Evolutionary conservation across 2,888 invertebrate genomes (phyloP).

Genomic region (Panzeria rudis): DNA sequence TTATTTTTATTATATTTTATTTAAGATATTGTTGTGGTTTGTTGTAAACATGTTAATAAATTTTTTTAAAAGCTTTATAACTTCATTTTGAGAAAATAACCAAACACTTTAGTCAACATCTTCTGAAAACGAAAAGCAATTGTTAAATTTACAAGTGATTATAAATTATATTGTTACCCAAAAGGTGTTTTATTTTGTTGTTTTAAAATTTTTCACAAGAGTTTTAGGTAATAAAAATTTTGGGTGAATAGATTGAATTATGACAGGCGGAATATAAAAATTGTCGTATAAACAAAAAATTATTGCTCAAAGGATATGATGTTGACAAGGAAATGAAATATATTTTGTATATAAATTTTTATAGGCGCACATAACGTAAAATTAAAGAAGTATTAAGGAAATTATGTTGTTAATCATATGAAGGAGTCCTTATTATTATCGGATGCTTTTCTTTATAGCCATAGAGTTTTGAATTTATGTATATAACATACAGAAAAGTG

Average conservation of each 20-base stretch:
- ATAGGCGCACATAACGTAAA: background rate
- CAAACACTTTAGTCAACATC: background rate
- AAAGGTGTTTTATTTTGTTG: conserved; percentile 38
- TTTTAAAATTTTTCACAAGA: conserved; percentile 4
- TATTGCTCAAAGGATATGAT: background rate
- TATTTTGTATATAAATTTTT: background rate
- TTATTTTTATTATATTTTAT: background rate
- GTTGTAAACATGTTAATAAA: conserved; percentile 57
- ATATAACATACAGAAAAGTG: too few species aligned
- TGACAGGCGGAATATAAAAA: background rate
- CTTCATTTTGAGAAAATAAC: conserved; percentile 16
- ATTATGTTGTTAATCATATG: background rate
- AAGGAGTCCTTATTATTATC: background rate
- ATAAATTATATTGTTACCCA: conserved; percentile 56
- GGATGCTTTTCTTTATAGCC: too few species aligned
- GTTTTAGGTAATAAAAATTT: conserved; percentile 2
- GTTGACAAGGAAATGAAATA: background rate
- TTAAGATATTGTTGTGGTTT: conserved; percentile 35
- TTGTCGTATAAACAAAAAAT: conserved; percentile 3
- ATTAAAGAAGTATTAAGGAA: background rate
- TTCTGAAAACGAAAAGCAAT: background rate
- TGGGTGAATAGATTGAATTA: conserved; percentile 28
- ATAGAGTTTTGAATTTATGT: too few species aligned
- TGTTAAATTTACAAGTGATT: conserved; percentile 55
- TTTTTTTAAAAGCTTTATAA: conserved; percentile 55